These are phyloP conservation scores for Rhinichthys osculus DNA, from an alignment of 2,797 vertebrate species.

Conservation along the genomic window DNA sequence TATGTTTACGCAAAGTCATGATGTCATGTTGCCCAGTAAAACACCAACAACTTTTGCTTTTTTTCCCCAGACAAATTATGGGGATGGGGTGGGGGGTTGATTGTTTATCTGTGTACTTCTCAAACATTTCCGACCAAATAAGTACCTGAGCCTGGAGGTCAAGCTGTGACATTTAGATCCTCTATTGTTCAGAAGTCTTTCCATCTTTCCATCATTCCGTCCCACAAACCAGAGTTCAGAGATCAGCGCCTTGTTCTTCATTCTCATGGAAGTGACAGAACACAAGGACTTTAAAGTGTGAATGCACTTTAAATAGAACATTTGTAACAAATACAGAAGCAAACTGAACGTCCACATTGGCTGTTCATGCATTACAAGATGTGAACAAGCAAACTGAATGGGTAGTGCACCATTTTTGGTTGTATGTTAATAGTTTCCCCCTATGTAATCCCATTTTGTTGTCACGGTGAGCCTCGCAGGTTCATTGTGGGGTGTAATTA, in stretches of 20 bases:
- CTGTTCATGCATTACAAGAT: neutral
- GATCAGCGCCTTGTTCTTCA: neutral
- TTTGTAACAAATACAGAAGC: neutral
- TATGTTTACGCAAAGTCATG: too few species aligned
- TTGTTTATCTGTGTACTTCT: too few species aligned
- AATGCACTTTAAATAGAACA: neutral
- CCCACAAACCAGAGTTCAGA: neutral
- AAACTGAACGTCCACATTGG: neutral
- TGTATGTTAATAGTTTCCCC: neutral
- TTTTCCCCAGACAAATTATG: neutral
- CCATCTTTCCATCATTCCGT: neutral
- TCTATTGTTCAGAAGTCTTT: too few species aligned
- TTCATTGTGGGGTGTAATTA: conserved; percentile 67
- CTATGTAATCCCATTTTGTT: conserved; percentile 44
- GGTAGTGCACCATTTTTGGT: neutral
- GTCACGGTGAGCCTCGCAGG: conserved; percentile 46
- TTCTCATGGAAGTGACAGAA: neutral
- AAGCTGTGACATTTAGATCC: too few species aligned
- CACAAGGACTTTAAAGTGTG: neutral
- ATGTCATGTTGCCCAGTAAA: neutral
- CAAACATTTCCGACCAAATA: too few species aligned
- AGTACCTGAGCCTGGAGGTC: too few species aligned
- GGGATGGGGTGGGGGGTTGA: too few species aligned
- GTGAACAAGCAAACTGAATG: neutral
- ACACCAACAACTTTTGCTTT: neutral